Conservation (phyloP, 2,888 invertebrate genomes). For the Geotrupes spiniger region DNA sequence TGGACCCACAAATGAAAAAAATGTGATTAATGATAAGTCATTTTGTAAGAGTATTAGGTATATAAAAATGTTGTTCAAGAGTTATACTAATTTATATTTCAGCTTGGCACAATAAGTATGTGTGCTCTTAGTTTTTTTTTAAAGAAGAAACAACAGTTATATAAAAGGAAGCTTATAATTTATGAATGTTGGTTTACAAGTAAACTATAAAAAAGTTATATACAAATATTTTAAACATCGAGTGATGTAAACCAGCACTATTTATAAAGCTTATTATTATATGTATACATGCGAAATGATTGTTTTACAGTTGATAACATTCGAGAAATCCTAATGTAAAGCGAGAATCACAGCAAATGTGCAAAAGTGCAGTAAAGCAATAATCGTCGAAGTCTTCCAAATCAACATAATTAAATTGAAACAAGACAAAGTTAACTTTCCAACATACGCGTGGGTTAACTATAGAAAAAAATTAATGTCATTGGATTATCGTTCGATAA, state of each 20-base stretch:
- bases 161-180: conserved; percentile 16
- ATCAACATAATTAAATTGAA: too few relatives aligned
- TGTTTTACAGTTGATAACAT: conserved; percentile 27
- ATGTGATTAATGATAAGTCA: not conserved
- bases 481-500: too few relatives aligned
- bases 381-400: too few relatives aligned
- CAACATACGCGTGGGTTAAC: too few relatives aligned
- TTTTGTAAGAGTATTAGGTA: not conserved
- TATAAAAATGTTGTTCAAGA: not conserved
- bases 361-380: conserved; percentile 24
- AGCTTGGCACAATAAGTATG: conserved; percentile 15
- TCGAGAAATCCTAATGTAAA: conserved; percentile 24
- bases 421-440: too few relatives aligned
- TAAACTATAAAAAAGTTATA: not conserved
- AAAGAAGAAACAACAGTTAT: conserved; percentile 8
- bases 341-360: conserved; percentile 34
- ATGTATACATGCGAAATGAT: conserved; percentile 27
- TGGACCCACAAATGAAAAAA: not conserved
- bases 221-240: conserved; percentile 5
- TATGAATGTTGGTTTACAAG: too few relatives aligned
- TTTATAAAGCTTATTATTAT: too few relatives aligned
- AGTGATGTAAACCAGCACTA: conserved; percentile 9
- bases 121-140: conserved; percentile 11
- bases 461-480: too few relatives aligned
- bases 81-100: conserved; percentile 2